Evolutionary conservation across 1,140 invertebrate genomes (phyloP).

Genomic region (Plodia interpunctella): DNA sequence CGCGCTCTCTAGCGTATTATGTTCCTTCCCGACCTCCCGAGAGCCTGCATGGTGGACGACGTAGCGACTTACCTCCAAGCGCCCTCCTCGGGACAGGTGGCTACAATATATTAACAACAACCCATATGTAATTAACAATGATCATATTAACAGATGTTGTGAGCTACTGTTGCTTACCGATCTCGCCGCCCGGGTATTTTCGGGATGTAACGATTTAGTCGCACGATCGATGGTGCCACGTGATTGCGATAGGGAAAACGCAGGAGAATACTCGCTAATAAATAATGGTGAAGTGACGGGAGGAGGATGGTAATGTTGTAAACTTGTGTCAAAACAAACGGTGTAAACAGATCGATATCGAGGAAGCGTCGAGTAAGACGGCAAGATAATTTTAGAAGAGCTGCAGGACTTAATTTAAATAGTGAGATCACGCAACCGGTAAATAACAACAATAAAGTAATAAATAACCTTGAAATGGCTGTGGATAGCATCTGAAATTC

Average conservation of each 20-base stretch:
- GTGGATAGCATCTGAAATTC: background rate
- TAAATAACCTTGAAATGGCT: background rate
- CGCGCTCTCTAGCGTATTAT: slow-evolving; percentile 70
- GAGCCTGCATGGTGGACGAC: slow-evolving; percentile 76
- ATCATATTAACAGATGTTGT: slow-evolving; percentile 77
- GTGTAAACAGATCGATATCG: slow-evolving; percentile 67
- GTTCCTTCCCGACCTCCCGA: slow-evolving; percentile 73
- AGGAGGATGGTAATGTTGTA: slow-evolving; percentile 23
- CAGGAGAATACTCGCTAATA: background rate
- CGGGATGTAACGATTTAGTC: slow-evolving; percentile 52
- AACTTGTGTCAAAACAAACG: slow-evolving; percentile 40
- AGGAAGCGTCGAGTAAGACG: background rate
- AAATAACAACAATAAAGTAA: slow-evolving; percentile 3
- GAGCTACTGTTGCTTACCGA: slow-evolving; percentile 70
- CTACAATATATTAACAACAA: slow-evolving; percentile 73
- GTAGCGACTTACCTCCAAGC: slow-evolving; percentile 73
- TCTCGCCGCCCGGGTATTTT: slow-evolving; percentile 70
- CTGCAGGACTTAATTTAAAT: background rate
- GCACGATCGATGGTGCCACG: slow-evolving; percentile 44
- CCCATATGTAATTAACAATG: slow-evolving; percentile 77
- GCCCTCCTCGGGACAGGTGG: slow-evolving; percentile 75
- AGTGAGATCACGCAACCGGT: slow-evolving; percentile 1
- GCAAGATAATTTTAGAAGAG: slow-evolving; percentile 2
- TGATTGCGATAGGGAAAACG: slow-evolving; percentile 25
- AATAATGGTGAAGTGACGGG: slow-evolving; percentile 20